These are phyloP conservation scores for Phainopepla nitens DNA, from an alignment of 2,113 vertebrate genomes.

Conservation along the genomic window DNA sequence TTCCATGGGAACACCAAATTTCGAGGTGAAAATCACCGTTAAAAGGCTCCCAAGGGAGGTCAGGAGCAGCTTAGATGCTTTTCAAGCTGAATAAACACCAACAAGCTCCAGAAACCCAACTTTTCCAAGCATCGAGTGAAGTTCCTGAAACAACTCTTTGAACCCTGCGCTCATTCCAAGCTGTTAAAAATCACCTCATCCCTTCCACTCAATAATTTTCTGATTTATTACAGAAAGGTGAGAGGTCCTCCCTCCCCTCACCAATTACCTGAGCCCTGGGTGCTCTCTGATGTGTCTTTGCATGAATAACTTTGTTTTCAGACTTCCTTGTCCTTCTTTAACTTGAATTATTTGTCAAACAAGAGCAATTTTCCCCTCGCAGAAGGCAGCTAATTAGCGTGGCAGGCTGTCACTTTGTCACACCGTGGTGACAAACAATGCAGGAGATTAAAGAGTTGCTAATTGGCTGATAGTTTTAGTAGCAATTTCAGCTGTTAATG, in stretches of 20 bases:
- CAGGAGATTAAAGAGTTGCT: constrained; percentile 55
- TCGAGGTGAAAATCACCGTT: background rate
- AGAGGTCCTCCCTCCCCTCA: background rate
- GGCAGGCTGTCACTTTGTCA: constrained; percentile 47
- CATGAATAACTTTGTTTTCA: background rate
- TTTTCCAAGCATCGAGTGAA: background rate
- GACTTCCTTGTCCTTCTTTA: background rate
- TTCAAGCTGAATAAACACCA: background rate
- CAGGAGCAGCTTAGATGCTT: background rate
- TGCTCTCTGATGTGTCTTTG: background rate
- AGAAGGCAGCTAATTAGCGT: constrained; percentile 47
- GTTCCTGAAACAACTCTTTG: background rate
- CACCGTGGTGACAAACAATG: constrained; percentile 26
- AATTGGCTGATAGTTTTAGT: constrained; percentile 47
- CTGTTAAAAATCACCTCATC: background rate
- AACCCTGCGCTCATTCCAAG: background rate
- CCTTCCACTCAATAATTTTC: background rate
- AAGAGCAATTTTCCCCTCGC: constrained; percentile 46
- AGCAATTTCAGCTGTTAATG: constrained; percentile 43
- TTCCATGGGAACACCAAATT: background rate
- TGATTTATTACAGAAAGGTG: background rate
- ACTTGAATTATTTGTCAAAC: constrained; percentile 44
- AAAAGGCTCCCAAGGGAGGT: background rate
- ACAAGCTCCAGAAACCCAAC: background rate
- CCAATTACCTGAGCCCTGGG: background rate